A percentile compares a stretch with the other conserved stretches of the same genome.
Evolutionary conservation across 2,797 vertebrate species (phyloP).

Genomic region (Cyprinella venusta): DNA sequence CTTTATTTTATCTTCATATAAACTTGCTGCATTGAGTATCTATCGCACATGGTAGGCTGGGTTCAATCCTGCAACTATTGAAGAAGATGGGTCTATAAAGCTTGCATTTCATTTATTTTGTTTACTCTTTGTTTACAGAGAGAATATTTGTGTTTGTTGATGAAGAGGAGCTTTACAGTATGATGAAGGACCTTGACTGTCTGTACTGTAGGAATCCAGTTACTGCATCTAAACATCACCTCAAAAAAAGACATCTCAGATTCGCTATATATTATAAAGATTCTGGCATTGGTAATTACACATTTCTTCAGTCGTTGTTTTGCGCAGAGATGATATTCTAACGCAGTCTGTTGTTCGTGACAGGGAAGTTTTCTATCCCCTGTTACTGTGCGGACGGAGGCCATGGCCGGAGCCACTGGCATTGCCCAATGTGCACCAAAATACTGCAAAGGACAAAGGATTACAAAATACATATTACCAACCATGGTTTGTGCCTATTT

Average conservation of each 20-base stretch:
- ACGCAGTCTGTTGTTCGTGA: neutral
- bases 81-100: neutral
- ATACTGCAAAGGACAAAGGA: slow-evolving; percentile 7
- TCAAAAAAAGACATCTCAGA: slow-evolving; percentile 30
- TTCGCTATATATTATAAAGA: slow-evolving; percentile 27
- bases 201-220: slow-evolving; percentile 33
- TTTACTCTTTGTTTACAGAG: neutral
- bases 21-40: too few relatives aligned
- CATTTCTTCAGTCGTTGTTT: neutral
- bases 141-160: slow-evolving; percentile 13
- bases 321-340: neutral
- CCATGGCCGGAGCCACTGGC: slow-evolving; percentile 33
- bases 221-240: slow-evolving; percentile 16
- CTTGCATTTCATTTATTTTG: neutral
- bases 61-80: too few relatives aligned
- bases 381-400: slow-evolving; percentile 37
- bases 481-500: slow-evolving; percentile 30
- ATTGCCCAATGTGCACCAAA: slow-evolving; percentile 37
- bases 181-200: slow-evolving; percentile 3
- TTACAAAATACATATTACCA: slow-evolving; percentile 23
- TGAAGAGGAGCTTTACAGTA: slow-evolving; percentile 13
- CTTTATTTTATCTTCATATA: neutral
- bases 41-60: too few relatives aligned
- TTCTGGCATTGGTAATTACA: slow-evolving; percentile 2
- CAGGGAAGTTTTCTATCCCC: slow-evolving; percentile 36